Conservation (phyloP, 92 coral and sea anemone species). For the Actinostola sp. region DNA sequence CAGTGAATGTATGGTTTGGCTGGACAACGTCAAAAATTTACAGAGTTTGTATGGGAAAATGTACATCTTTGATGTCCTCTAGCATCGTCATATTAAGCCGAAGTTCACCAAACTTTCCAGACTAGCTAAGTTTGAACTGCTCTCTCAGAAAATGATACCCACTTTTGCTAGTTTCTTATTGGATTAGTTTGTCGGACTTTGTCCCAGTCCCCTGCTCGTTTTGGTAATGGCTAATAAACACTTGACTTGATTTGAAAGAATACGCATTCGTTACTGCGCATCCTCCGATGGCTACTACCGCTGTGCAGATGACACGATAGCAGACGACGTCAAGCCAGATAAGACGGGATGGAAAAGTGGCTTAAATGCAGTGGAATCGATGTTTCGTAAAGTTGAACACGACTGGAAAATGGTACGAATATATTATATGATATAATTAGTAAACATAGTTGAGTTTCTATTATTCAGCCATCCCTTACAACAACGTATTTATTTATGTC, state of each 20-base stretch:
- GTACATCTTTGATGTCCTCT: no score
- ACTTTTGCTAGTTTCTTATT: no score
- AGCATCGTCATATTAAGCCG: no score
- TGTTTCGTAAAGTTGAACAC: constrained; percentile 81
- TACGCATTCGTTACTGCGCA: constrained; percentile 80
- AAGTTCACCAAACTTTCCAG: no score
- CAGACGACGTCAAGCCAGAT: constrained; percentile 33
- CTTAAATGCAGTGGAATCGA: constrained; percentile 65
- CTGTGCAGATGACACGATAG: constrained; percentile 49
- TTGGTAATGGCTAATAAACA: neutral
- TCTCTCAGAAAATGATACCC: no score
- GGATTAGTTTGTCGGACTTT: neutral
- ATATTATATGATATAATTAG: no score
- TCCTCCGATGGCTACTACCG: constrained; percentile 82
- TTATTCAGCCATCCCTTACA: neutral
- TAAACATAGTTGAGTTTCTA: no score
- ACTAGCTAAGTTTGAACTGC: no score
- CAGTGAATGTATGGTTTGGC: no score
- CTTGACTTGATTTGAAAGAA: constrained; percentile 23
- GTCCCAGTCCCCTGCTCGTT: no score
- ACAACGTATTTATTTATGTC: neutral
- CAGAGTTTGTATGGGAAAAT: no score
- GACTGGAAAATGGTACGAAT: constrained; percentile 92
- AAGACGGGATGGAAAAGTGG: constrained; percentile 80
- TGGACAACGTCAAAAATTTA: no score